These are phyloP conservation scores for Ommatoiulus sabulosus DNA, from an alignment of 2,888 invertebrate genomes.

Conservation along the genomic window DNA sequence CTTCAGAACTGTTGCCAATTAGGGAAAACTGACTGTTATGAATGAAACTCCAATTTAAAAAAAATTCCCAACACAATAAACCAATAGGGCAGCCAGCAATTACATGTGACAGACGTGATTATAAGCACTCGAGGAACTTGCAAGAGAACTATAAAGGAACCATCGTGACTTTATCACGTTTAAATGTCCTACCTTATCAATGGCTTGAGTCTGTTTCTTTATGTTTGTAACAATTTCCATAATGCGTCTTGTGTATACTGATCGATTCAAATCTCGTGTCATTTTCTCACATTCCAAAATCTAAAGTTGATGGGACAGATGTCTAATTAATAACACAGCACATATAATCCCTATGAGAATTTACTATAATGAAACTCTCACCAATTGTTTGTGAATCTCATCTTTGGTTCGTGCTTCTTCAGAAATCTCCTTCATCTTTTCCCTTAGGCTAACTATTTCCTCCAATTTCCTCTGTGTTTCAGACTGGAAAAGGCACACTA, in stretches of 20 bases:
- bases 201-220: conserved; percentile 93
- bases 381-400: conserved; percentile 71
- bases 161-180: no score
- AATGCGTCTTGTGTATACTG: conserved; percentile 91
- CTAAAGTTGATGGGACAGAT: conserved; percentile 61
- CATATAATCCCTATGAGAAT: no score
- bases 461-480: conserved; percentile 72
- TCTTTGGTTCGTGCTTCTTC: conserved; percentile 72
- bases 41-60: no score
- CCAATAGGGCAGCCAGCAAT: no score
- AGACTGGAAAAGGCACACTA: conserved; percentile 66
- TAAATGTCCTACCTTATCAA: conserved; percentile 76
- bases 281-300: conserved; percentile 76
- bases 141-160: no score
- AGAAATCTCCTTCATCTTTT: conserved; percentile 74
- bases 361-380: conserved; percentile 54
- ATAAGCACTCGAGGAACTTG: no score
- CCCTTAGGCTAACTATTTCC: conserved; percentile 71
- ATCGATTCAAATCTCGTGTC: conserved; percentile 73
- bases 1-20: no score
- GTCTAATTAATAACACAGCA: conserved; percentile 53
- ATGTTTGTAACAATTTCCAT: conserved; percentile 96
- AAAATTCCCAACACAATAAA: no score
- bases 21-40: no score
- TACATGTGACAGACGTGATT: no score